These are phyloP conservation scores for Poecilia picta DNA, from an alignment of 2,797 vertebrate species.

Conservation along the genomic window DNA sequence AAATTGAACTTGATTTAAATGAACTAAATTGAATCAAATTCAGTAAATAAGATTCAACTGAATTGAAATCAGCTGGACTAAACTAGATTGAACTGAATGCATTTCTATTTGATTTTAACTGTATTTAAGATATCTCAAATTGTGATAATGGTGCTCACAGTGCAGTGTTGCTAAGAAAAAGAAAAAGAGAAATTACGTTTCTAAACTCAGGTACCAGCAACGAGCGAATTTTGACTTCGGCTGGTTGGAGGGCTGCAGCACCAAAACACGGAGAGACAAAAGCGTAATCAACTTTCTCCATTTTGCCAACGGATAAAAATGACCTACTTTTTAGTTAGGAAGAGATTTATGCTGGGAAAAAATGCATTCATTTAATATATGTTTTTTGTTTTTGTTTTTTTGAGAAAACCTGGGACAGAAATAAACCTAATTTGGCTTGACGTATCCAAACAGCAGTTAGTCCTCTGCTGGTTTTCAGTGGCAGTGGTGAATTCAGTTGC, in stretches of 20 bases:
- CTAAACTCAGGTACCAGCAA: background rate
- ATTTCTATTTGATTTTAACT: background rate
- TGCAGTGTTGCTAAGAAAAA: conserved; percentile 11
- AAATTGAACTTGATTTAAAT: background rate
- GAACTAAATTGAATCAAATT: background rate
- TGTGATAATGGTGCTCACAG: background rate
- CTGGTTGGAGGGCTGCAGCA: conserved; percentile 19
- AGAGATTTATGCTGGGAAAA: conserved; percentile 22
- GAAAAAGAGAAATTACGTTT: conserved; percentile 5
- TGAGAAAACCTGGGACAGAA: conserved; percentile 26
- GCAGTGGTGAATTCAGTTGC: conserved; percentile 35
- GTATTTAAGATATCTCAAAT: background rate
- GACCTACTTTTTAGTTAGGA: conserved; percentile 53
- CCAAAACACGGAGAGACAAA: conserved; percentile 42
- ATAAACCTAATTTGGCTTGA: conserved; percentile 28
- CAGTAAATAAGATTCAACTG: background rate
- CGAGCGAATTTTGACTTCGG: background rate
- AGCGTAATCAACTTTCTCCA: conserved; percentile 46
- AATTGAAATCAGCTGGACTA: background rate
- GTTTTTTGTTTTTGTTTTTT: conserved; percentile 28
- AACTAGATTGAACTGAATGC: background rate
- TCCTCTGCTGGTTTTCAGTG: conserved; percentile 36
- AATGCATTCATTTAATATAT: background rate
- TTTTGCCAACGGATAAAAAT: conserved; percentile 53
- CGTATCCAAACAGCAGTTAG: conserved; percentile 17